Base-by-base conservation (phyloP, 2,888 invertebrate species). In the Cephalotes varians region DNA sequence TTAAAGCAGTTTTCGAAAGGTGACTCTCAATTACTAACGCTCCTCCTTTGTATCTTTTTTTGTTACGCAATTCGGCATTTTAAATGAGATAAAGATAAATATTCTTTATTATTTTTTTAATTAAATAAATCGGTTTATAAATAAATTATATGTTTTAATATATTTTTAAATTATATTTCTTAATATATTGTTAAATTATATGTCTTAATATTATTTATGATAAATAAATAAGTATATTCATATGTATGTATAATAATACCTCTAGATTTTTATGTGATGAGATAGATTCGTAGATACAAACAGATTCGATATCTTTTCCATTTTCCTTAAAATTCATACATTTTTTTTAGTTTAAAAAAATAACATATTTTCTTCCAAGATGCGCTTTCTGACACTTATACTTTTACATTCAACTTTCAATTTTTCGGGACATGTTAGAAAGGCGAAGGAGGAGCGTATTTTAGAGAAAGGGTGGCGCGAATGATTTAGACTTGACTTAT, bases 401-500 rank as follows among this genome's bases (percentile, higher is more conserved):
- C 18, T 21, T 56, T 28, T n/a, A 40, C 12, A 12, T 15, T n/a
- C 3, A 21, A 69, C 12, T 21, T 40, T 21, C 3, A 9, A 21
- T 60, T 74, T n/a, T 9, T 37, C 9, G 21, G n/a, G 15, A 37
- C 15, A 51, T 40, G 67, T 40, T 15, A 40, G 47, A 67, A 18
- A 49, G 21, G 18, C 47, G 40, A 69, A 44, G 60, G 71, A 74
- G 40, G 28, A 54, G 51, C 40, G 65, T 54, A 65, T 67, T 12
- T 56, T 34, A 81, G 56, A 47, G 44, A 73, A 37, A 71, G 37
- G 72, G 58, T 81, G 49, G 31, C 65, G 58, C 51, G 88, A 90
- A 86, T 90, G 85, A 89, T 31, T 83, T 71, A 51, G 85, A 86
- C 85, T 73, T 69, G 76, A 31, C 37, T 71, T 44, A 73, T 73